Evolutionary conservation across 2,797 vertebrate species (phyloP), one percentile per base, ranked within the genome.

Genomic region (Lagocephalus sceleratus): DNA sequence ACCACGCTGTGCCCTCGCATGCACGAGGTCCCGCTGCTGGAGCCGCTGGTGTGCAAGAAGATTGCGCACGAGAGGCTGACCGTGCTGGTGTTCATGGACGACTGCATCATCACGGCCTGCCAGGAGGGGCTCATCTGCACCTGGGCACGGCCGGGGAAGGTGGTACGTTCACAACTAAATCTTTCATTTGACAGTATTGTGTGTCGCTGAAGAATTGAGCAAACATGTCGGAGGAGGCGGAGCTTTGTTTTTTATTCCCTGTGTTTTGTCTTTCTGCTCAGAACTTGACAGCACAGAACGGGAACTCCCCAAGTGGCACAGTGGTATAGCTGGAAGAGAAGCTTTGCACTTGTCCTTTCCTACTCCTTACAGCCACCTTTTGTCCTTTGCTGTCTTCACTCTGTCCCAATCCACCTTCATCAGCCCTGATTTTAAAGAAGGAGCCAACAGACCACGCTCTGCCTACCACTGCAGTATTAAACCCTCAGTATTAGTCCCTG

Each of bases 21-120:
- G 87, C 90, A 95, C 0, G 95, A 96, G 77, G 94, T 97, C 60
- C 94, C 95, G 0, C 86, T 96, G 78, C 91, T 96, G 21, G 94
- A 97, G 83, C 94, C 95, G 0, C 90, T 97, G 3, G 92, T 97
- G 38, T 97, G 95, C 77, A 95, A 97, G 88, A 97, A 96, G 83
- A 96, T 97, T 0, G 94, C 94, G 2, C 94, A 95, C 11, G 95
- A 96, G 81, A 84, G 95, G 47, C 89, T 96, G 60, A 95, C 94
- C 0, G 94, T 97, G 22, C 87, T 97, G 15, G 92, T 95, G 1
- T 96, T 97, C 87, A 88, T 97, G 90, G 94, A 96, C 69, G 95
- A 97, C 82, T 97, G 94, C 63, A 95, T 96, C 78, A 92, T 96
- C 82, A 97, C 94, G 0, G 95, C 94, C 47, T 97, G 95, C 83